These are phyloP conservation scores for Sarcophaga carnaria DNA, from an alignment of 2,888 invertebrate species.

Conservation along the genomic window DNA sequence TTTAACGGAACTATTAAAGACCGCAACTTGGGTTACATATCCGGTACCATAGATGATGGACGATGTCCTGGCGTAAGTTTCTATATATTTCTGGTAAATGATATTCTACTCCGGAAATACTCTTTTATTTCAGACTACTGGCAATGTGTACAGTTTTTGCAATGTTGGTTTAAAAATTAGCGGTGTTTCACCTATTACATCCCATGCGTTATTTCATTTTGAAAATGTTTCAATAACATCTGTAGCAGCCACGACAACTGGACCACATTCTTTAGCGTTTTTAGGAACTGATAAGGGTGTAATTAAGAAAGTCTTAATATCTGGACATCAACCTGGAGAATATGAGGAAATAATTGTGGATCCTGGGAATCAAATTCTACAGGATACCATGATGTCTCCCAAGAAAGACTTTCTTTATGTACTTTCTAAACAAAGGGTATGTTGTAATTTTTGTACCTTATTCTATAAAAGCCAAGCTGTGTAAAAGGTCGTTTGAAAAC, in stretches of 20 bases:
- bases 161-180: conserved; percentile 96
- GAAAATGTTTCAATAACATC: conserved; percentile 91
- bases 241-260: conserved; percentile 93
- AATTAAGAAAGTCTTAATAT: conserved; percentile 90
- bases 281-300: conserved; percentile 93
- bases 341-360: conserved; percentile 94
- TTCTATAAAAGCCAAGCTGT: no score
- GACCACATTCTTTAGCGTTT: conserved; percentile 96
- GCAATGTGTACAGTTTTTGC: conserved; percentile 95
- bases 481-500: no score
- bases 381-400: conserved; percentile 93
- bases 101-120: neutral
- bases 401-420: conserved; percentile 93
- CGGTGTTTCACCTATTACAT: conserved; percentile 91
- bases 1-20: conserved; percentile 97
- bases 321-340: conserved; percentile 88
- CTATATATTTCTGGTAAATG: conserved; percentile 9
- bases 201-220: conserved; percentile 89
- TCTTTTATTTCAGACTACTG: conserved; percentile 85
- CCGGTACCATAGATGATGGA: conserved; percentile 94
- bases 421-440: conserved; percentile 88
- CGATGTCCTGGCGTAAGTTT: conserved; percentile 91
- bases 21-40: conserved; percentile 95
- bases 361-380: conserved; percentile 89
- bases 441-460: neutral